Evolutionary conservation across 2,113 vertebrate genomes (phyloP).

Genomic region (Erpornis zantholeuca): DNA sequence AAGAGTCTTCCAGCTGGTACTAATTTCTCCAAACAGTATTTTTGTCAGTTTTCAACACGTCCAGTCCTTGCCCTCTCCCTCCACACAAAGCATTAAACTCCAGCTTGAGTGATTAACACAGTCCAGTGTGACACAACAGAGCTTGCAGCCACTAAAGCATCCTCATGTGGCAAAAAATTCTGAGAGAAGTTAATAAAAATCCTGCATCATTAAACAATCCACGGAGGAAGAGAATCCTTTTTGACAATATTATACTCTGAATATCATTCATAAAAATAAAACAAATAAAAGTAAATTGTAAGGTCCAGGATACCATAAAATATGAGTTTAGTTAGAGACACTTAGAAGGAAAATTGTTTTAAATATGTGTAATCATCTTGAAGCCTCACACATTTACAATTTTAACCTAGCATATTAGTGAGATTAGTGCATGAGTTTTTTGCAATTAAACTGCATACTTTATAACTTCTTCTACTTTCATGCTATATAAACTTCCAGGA

Average conservation of each 20-base stretch:
- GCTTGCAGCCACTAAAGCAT: neutral
- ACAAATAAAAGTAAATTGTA: slow-evolving; percentile 54
- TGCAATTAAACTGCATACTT: slow-evolving; percentile 76
- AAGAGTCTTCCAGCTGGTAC: neutral
- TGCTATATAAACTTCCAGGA: slow-evolving; percentile 74
- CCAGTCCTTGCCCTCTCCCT: neutral
- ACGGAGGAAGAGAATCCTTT: slow-evolving; percentile 31
- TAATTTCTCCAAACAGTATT: neutral
- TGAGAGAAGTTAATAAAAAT: slow-evolving; percentile 1
- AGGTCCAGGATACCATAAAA: slow-evolving; percentile 54
- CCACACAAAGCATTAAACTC: neutral
- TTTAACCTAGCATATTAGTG: slow-evolving; percentile 72
- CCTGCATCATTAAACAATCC: neutral
- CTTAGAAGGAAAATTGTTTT: slow-evolving; percentile 46
- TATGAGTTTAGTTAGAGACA: slow-evolving; percentile 44
- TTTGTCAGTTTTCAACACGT: neutral
- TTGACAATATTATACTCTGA: slow-evolving; percentile 52
- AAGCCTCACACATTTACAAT: slow-evolving; percentile 50
- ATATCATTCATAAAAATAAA: slow-evolving; percentile 69
- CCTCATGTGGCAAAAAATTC: neutral
- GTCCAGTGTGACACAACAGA: neutral
- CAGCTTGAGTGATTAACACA: neutral
- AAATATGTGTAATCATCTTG: slow-evolving; percentile 71
- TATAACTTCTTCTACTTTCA: slow-evolving; percentile 73
- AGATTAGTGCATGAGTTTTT: slow-evolving; percentile 67